Evolutionary conservation across 2,888 invertebrate species (phyloP).

Genomic region (Acronicta leporina): DNA sequence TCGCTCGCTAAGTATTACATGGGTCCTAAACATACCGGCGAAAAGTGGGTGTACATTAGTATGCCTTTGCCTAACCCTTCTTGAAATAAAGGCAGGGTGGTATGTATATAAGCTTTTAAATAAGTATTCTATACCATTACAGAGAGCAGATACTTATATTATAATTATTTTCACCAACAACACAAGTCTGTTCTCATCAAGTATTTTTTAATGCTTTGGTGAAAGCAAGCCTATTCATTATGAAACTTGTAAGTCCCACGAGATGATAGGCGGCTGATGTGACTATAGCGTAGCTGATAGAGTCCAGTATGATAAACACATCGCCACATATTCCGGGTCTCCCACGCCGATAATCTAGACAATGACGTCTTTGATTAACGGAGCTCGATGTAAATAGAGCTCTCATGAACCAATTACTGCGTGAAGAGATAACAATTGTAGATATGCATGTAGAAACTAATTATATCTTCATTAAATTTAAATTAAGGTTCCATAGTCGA

Average conservation of each 20-base stretch:
- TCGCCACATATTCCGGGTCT: slow-evolving; percentile 69
- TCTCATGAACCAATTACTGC: slow-evolving; percentile 51
- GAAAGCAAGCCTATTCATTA: neutral
- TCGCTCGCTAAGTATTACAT: too few species aligned
- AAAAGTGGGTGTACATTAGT: too few species aligned
- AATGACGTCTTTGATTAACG: slow-evolving; percentile 69
- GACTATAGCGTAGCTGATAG: slow-evolving; percentile 20
- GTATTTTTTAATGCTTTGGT: neutral
- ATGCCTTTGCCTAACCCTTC: too few species aligned
- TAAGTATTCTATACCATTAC: too few species aligned
- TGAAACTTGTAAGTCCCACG: slow-evolving; percentile 1
- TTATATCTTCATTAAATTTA: slow-evolving; percentile 41
- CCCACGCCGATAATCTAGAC: slow-evolving; percentile 74
- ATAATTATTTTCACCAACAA: too few species aligned
- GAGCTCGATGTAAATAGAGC: slow-evolving; percentile 49
- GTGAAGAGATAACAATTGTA: slow-evolving; percentile 44
- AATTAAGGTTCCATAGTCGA: slow-evolving; percentile 9
- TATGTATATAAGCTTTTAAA: too few species aligned
- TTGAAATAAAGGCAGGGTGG: too few species aligned
- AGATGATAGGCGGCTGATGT: slow-evolving; percentile 11
- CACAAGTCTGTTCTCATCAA: too few species aligned
- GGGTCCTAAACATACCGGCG: too few species aligned
- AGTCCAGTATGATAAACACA: slow-evolving; percentile 46
- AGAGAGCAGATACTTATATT: too few species aligned
- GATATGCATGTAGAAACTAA: slow-evolving; percentile 32